Conservation (phyloP, 2,888 invertebrate species). For the Epinotia brunnichana region DNA sequence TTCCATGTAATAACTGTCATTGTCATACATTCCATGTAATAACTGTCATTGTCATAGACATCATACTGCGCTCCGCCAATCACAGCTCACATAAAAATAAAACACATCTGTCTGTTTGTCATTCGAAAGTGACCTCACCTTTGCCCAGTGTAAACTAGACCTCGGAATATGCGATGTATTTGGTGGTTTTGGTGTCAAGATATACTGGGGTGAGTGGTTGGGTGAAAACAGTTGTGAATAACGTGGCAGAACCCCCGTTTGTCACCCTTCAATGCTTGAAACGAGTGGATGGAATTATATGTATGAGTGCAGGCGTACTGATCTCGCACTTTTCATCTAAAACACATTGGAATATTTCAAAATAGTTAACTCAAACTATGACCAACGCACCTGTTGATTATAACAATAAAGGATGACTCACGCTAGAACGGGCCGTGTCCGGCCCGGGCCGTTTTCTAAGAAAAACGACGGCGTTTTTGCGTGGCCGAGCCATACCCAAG, state of each 20-base stretch:
- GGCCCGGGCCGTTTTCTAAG: no score
- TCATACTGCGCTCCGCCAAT: background rate
- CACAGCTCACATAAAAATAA: conserved; percentile 1
- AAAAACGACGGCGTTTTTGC: no score
- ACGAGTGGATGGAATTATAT: background rate
- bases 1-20: conserved; percentile 9
- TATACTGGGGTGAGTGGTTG: background rate
- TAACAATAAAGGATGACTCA: no score
- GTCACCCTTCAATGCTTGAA: conserved; percentile 1
- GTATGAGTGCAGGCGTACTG: conserved; percentile 1
- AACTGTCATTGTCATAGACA: conserved; percentile 5
- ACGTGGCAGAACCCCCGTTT: background rate
- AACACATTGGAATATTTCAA: background rate
- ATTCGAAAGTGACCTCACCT: background rate
- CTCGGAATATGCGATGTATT: background rate
- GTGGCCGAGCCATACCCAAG: no score
- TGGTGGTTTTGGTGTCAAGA: no score
- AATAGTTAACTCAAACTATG: no score
- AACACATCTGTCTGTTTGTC: conserved; percentile 2
- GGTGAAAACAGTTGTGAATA: background rate
- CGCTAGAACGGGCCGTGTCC: no score
- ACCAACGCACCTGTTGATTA: no score
- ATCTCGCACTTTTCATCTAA: no score
- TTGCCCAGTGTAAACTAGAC: background rate
- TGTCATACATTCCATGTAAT: background rate